Conservation (phyloP, 1,140 invertebrate genomes). For the Yoshiicerus persimilis region DNA sequence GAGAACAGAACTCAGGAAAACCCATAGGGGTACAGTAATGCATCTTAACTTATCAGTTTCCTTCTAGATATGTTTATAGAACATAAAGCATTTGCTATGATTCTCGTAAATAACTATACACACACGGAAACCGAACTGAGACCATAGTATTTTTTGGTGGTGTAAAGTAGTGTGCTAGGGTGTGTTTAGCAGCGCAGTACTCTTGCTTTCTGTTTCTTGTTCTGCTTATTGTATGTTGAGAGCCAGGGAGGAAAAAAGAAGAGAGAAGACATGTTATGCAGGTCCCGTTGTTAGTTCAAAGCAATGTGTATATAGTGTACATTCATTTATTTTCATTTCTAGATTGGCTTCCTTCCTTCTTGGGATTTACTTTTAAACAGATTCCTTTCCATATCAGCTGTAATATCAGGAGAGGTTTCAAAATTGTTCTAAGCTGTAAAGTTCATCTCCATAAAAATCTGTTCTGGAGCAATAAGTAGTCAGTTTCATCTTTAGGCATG, state of each 20-base stretch:
- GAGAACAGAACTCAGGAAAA: too few relatives aligned
- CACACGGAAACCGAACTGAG: not conserved
- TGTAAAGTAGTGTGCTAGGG: not conserved
- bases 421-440: not conserved
- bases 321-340: not conserved
- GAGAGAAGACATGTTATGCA: not conserved
- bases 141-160: not conserved
- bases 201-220: slow-evolving; percentile 4
- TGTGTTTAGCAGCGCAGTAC: not conserved
- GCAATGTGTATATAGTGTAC: not conserved
- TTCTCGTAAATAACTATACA: not conserved
- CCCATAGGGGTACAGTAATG: not conserved
- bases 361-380: not conserved
- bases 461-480: not conserved
- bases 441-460: not conserved
- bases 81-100: not conserved
- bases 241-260: not conserved
- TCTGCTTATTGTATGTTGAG: not conserved
- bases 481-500: not conserved
- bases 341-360: not conserved
- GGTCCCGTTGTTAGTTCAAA: not conserved
- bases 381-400: not conserved
- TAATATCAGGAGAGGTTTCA: not conserved
- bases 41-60: not conserved
- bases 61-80: not conserved